Evolutionary conservation across 2,113 vertebrate genomes (phyloP).

Genomic region (Bostrychus sinensis): DNA sequence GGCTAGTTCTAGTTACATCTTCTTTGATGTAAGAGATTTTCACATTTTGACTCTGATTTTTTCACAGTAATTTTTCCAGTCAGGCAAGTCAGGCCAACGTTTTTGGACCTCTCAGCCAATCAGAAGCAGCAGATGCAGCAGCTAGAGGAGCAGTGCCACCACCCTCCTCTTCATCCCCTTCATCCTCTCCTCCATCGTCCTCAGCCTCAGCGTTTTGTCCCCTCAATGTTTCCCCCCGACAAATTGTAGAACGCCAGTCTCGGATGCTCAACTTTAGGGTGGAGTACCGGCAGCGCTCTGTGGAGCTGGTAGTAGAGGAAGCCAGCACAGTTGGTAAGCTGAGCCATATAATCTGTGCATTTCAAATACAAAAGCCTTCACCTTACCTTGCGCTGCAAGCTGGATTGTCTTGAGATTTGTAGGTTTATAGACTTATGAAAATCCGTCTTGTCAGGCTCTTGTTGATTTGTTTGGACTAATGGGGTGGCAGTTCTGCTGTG

Average conservation of each 20-base stretch:
- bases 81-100: slow-evolving; percentile 83
- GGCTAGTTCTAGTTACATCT: not conserved
- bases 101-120: slow-evolving; percentile 69
- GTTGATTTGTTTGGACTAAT: too few species aligned
- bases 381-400: too few species aligned
- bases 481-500: too few species aligned
- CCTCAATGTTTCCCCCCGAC: slow-evolving; percentile 86
- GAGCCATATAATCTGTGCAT: not conserved
- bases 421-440: too few species aligned
- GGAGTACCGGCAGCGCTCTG: slow-evolving; percentile 93
- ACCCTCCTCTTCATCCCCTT: slow-evolving; percentile 74
- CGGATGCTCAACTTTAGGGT: slow-evolving; percentile 96
- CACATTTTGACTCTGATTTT: not conserved
- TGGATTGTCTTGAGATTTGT: too few species aligned
- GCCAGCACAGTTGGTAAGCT: slow-evolving; percentile 92
- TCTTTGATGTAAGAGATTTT: not conserved
- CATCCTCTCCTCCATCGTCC: slow-evolving; percentile 81
- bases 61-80: slow-evolving; percentile 83
- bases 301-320: slow-evolving; percentile 96
- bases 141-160: slow-evolving; percentile 59
- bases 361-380: not conserved
- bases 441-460: too few species aligned
- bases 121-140: slow-evolving; percentile 69
- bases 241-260: slow-evolving; percentile 93
- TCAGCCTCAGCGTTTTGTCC: slow-evolving; percentile 91